Percentiles rank a stretch among this genome's conserved stretches.
Conservation (phyloP, 1,140 invertebrate genomes). For the Drosophila oshimai region DNA sequence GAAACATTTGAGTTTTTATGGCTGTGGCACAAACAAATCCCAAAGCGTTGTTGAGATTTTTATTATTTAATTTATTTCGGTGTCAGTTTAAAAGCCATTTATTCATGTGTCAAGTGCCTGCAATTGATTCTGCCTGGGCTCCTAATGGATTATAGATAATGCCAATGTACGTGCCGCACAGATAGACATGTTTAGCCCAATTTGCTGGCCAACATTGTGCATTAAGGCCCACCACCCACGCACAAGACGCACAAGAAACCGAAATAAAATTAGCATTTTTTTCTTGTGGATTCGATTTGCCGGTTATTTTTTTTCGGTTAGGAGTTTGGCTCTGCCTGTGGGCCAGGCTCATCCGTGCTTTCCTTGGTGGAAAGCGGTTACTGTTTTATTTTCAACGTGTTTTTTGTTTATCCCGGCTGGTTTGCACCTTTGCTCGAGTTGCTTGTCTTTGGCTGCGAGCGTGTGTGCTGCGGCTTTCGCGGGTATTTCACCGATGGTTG, state of each 20-base stretch:
- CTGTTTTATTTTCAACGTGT: constrained; percentile 54
- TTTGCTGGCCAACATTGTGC: constrained; percentile 30
- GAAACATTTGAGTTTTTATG: constrained; percentile 27
- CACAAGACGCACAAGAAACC: constrained; percentile 3
- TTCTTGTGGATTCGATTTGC: constrained; percentile 32
- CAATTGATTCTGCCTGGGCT: constrained; percentile 59
- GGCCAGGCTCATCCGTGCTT: constrained; percentile 1
- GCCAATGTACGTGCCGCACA: constrained; percentile 26
- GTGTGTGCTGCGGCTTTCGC: constrained; percentile 46
- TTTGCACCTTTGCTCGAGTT: constrained; percentile 54
- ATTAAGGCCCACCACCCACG: neutral
- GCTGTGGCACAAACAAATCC: constrained; percentile 20
- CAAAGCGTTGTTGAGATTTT: constrained; percentile 26
- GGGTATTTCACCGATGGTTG: constrained; percentile 52
- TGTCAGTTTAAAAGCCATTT: constrained; percentile 51
- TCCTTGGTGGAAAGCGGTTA: neutral
- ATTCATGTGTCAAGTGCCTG: constrained; percentile 43
- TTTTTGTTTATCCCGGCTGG: constrained; percentile 57
- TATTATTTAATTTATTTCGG: constrained; percentile 61
- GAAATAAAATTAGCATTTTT: constrained; percentile 33
- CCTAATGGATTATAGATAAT: constrained; percentile 41
- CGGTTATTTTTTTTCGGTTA: constrained; percentile 1
- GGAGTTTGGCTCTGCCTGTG: constrained; percentile 6
- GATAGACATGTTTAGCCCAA: constrained; percentile 41
- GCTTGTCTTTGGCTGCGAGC: constrained; percentile 7